Base-by-base conservation (phyloP, 2,797 vertebrate genomes). In the Sus cebifrons region DNA sequence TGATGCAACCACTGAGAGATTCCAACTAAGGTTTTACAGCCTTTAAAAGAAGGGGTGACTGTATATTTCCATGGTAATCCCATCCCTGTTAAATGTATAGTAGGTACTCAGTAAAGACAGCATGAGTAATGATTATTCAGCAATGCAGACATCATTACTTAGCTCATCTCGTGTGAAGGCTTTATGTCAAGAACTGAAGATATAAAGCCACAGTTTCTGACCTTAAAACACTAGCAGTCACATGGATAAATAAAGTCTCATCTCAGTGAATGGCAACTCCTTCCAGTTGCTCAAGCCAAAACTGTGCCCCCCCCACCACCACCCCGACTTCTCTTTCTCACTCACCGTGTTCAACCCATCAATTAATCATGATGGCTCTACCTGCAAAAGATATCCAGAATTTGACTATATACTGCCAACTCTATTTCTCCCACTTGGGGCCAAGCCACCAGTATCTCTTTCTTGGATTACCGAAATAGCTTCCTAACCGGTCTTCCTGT, bases 21-120 rank as follows among this genome's bases (percentile, higher is more conserved):
- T 88, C 36, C n/a, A 81, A 93, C 54, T 44, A 52, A 49, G 82
- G 65, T 29, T 71, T 65, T 12, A 29, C 0, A 27, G 60, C 11
- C 52, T 86, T 83, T 32, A 18, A 71, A 96, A 87, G 49, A 93
- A 87, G 77, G 23, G n/a, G 74, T 27, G 23, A 56, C n/a, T 83
- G 49, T 49, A 8, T 36, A 73, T 82, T 77, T 87, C 58, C 62
- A 84, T 23, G 29, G 27, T 49, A 86, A 86, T 40, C 12, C 5
- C 5, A 36, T n/a, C 36, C 23, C 27, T 40, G 36, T 21, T 49
- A 82, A 77, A 67, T 2, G 16, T 29, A 11, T 1, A 56, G 73
- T 29, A 40, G 29, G 36, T 17, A 27, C 36, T 77, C 67, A 54
- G 4, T 62, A 67, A 75, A 86, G 84, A 54, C 10, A 62, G n/a